These are phyloP conservation scores for Rattus rattus DNA, from an alignment of 2,113 vertebrate genomes.

Conservation along the genomic window DNA sequence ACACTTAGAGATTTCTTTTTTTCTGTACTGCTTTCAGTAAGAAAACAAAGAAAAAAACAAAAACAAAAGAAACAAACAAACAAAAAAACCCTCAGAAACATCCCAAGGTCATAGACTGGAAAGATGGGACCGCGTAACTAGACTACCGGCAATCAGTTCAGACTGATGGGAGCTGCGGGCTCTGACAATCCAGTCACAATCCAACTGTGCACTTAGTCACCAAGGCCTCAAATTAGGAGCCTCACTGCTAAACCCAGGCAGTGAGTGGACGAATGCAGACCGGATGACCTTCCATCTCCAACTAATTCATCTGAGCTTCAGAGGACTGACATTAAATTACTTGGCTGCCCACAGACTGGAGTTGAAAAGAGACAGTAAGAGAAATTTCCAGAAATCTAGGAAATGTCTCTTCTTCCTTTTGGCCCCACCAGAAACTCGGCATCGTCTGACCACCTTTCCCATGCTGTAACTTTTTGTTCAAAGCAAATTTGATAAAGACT, in stretches of 20 bases:
- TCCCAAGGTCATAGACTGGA: not conserved
- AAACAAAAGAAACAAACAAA: no score
- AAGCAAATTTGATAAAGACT: slow-evolving; percentile 8
- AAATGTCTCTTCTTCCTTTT: not conserved
- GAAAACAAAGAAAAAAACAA: not conserved
- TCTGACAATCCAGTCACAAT: not conserved
- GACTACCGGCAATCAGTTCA: not conserved
- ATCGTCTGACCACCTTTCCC: not conserved
- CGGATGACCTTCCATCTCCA: not conserved
- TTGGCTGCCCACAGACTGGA: not conserved
- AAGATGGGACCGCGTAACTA: not conserved
- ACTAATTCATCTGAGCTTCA: not conserved
- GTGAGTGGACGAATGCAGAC: not conserved
- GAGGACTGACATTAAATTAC: not conserved
- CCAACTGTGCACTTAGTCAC: not conserved
- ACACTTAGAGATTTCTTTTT: not conserved
- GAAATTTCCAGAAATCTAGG: not conserved
- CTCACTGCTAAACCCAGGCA: not conserved
- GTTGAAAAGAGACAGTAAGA: not conserved
- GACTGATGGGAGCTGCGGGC: not conserved
- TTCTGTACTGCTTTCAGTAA: not conserved
- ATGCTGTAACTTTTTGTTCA: not conserved
- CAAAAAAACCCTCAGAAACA: not conserved
- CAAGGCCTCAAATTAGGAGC: not conserved
- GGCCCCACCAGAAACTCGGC: not conserved